Evolutionary conservation across 2,113 vertebrate genomes (phyloP), one percentile per base, ranked within the genome.

Genomic region (Corvus cornix): DNA sequence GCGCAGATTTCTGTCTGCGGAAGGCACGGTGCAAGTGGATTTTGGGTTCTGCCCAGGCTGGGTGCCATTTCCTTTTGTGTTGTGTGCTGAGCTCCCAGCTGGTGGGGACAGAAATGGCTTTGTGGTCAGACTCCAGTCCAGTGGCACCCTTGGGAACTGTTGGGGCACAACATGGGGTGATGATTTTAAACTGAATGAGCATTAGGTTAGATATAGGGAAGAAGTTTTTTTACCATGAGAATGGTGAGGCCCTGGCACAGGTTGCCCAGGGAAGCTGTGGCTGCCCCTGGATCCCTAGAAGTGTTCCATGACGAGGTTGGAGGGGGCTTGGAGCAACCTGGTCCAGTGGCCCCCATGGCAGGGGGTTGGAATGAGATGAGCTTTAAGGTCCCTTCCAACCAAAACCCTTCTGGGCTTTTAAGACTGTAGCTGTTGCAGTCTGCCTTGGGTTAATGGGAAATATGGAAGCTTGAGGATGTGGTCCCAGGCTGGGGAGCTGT

Each of bases 71-170:
- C 28, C 30, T 15, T 26, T 12, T 15, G 49, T 14, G 13, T 7
- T 0, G 0, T 17, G 37, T 7, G 48, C 48, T 0, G 1, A 79
- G 35, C 37, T 72, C 44, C 35, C 5, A 6, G 51, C 33, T 23
- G 48, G 4, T 27, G 17, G 41, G 11, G 9, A 51, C 55, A 37
- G 22, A 30, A 66, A 16, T 7, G 1, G 8, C 35, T 41, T 37
- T 31, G 49, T 2, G 4, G 3, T 27, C 0, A 2, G 31, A 4
- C 33, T 49, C 7, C 7, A 3, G 43, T 6, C 15, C 3, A 10
- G 43, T 13, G 44, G 16, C 55, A 53, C 21, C 16, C 12, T 11
- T 1, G 21, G 28, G 44, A 33, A 10, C 41, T 43, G 48, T 6
- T 46, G 67, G 20, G 26, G 55, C 0, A 2, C n/a, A 9, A 55